phyloP scores from a whole-genome alignment of 2,888 invertebrate genomes.

The Bombylius discolor region DNA sequence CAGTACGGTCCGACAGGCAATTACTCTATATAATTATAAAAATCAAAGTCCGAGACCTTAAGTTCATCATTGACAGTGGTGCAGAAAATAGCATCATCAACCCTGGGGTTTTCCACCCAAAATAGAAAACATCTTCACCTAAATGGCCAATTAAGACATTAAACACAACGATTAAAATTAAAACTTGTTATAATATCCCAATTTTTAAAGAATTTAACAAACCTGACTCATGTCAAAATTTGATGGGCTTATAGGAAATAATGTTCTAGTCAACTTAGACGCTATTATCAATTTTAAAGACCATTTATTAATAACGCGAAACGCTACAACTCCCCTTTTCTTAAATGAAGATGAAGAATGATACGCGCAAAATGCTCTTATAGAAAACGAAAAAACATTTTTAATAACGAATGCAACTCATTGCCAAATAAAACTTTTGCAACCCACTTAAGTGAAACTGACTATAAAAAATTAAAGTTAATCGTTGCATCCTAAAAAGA shows the following conservation, averaged over 20 bases:
- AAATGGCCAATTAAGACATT: not conserved
- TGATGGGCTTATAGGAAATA: slow-evolving; percentile 6
- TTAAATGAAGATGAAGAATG: not conserved
- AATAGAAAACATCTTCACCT: not conserved
- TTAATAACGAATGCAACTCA: not conserved
- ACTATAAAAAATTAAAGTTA: not conserved
- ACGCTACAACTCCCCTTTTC: not conserved
- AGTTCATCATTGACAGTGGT: too few species aligned
- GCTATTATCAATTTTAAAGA: not conserved
- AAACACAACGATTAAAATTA: not conserved
- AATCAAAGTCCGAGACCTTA: too few species aligned
- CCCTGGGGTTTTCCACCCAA: too few species aligned
- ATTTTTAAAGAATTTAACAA: too few species aligned
- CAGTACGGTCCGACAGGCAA: too few species aligned
- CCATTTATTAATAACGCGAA: not conserved
- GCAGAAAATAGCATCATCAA: too few species aligned
- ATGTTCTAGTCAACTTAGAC: not conserved
- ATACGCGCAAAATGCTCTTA: not conserved
- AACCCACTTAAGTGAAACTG: not conserved
- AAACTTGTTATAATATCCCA: not conserved
- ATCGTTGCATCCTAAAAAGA: not conserved
- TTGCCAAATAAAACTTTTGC: not conserved
- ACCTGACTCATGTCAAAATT: not conserved
- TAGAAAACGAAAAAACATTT: not conserved
- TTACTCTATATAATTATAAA: not conserved